phyloP scores from a whole-genome alignment of 2,888 invertebrate genomes.

The Eurois occulta region DNA sequence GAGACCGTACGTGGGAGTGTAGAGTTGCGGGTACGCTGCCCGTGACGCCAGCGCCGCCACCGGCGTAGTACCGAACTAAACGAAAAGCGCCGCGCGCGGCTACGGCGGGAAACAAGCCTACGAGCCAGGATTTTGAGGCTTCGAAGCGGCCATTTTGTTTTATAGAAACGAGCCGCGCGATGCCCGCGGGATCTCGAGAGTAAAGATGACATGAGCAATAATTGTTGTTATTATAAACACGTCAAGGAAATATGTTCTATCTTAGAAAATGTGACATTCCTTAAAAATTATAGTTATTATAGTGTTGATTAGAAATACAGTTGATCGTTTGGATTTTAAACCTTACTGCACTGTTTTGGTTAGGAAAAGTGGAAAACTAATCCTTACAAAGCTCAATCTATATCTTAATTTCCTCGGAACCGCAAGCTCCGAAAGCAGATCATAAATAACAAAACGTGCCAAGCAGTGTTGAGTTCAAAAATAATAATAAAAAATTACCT shows the following conservation, averaged over 20 bases:
- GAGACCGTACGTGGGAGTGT: conserved; percentile 88
- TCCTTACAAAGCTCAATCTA: not conserved
- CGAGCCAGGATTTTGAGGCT: conserved; percentile 70
- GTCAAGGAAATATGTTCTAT: conserved; percentile 62
- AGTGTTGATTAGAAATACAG: conserved; percentile 15
- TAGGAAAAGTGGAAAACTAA: not conserved
- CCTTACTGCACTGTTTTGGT: conserved; percentile 22
- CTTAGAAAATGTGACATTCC: conserved; percentile 59
- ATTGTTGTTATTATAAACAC: conserved; percentile 77
- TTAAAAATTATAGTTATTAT: conserved; percentile 54
- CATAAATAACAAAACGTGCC: conserved; percentile 55
- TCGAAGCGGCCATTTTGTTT: conserved; percentile 87
- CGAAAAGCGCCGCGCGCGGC: conserved; percentile 76
- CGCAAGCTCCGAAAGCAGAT: conserved; percentile 4
- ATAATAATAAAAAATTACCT: conserved; percentile 70
- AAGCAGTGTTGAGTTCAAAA: conserved; percentile 51
- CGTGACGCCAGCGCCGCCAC: conserved; percentile 78
- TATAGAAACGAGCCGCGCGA: conserved; percentile 48
- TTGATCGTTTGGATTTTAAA: conserved; percentile 16
- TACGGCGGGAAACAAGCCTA: conserved; percentile 74
- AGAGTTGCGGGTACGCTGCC: conserved; percentile 75
- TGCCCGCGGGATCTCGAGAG: conserved; percentile 72
- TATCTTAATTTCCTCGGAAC: not conserved
- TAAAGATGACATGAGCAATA: conserved; percentile 67
- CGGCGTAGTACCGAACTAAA: conserved; percentile 84